These are phyloP conservation scores for Heteromyza rotundicornis DNA, from an alignment of 2,888 invertebrate genomes.

Conservation along the genomic window DNA sequence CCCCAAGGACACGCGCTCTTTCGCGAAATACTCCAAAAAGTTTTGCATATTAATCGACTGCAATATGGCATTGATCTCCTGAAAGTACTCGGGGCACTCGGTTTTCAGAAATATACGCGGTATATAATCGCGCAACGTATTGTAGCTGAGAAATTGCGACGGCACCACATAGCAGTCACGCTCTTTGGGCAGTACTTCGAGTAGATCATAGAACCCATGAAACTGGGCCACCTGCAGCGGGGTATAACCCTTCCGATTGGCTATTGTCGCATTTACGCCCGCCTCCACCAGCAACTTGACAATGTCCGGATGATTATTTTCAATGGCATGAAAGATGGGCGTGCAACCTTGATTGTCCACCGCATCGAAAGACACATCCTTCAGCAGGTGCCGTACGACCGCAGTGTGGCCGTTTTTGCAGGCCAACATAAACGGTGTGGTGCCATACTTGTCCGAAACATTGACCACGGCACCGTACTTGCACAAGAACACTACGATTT, in stretches of 20 bases:
- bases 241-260: constrained; percentile 56
- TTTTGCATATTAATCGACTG: constrained; percentile 44
- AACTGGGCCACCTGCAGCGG: constrained; percentile 56
- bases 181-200: constrained; percentile 50
- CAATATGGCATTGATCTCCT: constrained; percentile 54
- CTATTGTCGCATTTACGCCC: constrained; percentile 46
- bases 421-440: constrained; percentile 59
- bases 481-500: constrained; percentile 48
- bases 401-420: constrained; percentile 50
- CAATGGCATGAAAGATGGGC: constrained; percentile 59
- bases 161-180: constrained; percentile 48
- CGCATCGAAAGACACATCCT: constrained; percentile 53
- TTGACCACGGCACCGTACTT: constrained; percentile 51
- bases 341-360: constrained; percentile 58
- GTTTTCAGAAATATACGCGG: constrained; percentile 57
- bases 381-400: constrained; percentile 47
- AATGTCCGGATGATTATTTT: constrained; percentile 53
- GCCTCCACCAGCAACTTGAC: constrained; percentile 52
- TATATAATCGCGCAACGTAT: constrained; percentile 53
- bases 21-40: constrained; percentile 51
- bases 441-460: constrained; percentile 55
- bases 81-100: constrained; percentile 61
- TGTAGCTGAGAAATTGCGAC: constrained; percentile 50
- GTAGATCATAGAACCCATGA: constrained; percentile 56
- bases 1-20: constrained; percentile 45